Evolutionary conservation across 2,888 invertebrate genomes (phyloP).

Genomic region (Xylota segnis): DNA sequence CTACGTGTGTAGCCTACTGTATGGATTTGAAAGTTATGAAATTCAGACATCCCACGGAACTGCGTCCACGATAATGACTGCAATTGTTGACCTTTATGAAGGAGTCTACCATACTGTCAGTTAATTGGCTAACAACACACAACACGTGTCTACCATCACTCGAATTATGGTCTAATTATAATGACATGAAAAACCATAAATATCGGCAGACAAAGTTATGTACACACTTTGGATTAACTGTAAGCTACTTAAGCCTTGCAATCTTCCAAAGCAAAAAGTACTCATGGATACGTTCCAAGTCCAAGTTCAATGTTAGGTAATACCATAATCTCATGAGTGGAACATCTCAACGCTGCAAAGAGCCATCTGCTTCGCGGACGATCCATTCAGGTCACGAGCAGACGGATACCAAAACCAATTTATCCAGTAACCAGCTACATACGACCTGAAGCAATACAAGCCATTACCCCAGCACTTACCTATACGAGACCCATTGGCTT

Average conservation of each 20-base stretch:
- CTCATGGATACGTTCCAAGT: slow-evolving; percentile 42
- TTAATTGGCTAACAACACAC: neutral
- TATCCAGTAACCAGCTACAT: slow-evolving; percentile 20
- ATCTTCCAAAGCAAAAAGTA: neutral
- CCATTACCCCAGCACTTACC: slow-evolving; percentile 45
- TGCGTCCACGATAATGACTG: no score
- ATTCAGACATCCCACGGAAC: no score
- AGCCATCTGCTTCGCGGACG: slow-evolving; percentile 22
- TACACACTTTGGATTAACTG: neutral
- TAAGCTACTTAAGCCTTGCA: neutral
- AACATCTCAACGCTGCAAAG: slow-evolving; percentile 27
- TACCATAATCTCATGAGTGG: slow-evolving; percentile 34
- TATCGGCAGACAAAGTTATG: neutral
- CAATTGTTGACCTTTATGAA: no score
- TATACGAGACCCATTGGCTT: slow-evolving; percentile 49
- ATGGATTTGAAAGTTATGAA: no score
- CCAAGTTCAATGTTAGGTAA: slow-evolving; percentile 72
- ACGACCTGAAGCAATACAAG: slow-evolving; percentile 38
- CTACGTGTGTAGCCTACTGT: no score
- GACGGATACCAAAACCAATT: slow-evolving; percentile 53
- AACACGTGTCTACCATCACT: neutral
- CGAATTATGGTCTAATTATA: neutral
- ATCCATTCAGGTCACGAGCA: slow-evolving; percentile 62
- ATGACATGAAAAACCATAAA: neutral
- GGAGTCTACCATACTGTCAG: neutral